phyloP scores from a whole-genome alignment of 2,797 vertebrate species.

The Xenopus petersii region DNA sequence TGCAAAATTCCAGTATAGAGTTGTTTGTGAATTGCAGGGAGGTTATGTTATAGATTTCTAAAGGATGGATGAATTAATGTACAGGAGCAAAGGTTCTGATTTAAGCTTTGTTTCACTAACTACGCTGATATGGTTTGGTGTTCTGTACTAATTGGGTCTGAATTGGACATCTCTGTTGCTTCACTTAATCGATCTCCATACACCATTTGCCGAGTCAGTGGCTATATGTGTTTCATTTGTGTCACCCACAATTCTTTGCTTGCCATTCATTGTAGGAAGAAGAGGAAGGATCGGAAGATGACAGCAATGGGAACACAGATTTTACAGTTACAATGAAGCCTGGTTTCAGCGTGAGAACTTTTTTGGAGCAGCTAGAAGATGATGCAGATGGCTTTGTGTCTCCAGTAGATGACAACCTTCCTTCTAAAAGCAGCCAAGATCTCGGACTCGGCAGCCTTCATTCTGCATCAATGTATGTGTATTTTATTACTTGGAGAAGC shows the following conservation, averaged over 20 bases:
- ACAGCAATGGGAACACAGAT: slow-evolving; percentile 72
- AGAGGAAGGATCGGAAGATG: slow-evolving; percentile 90
- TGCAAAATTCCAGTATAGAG: too few relatives aligned
- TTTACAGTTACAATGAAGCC: slow-evolving; percentile 72
- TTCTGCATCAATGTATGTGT: slow-evolving; percentile 83
- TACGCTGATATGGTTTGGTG: background rate
- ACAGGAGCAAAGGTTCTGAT: slow-evolving; percentile 3
- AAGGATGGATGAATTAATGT: too few relatives aligned
- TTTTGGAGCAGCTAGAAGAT: slow-evolving; percentile 88
- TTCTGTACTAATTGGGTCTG: slow-evolving; percentile 16
- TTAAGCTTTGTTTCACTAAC: slow-evolving; percentile 15
- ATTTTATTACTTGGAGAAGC: background rate
- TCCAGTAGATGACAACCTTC: slow-evolving; percentile 85
- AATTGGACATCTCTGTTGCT: background rate
- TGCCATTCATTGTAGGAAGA: slow-evolving; percentile 69
- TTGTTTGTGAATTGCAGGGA: too few relatives aligned
- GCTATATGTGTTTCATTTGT: background rate
- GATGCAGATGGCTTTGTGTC: slow-evolving; percentile 89
- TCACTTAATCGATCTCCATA: background rate
- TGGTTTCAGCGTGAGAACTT: slow-evolving; percentile 75
- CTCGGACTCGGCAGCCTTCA: slow-evolving; percentile 92
- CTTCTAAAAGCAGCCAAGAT: slow-evolving; percentile 80
- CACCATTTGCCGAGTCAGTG: background rate
- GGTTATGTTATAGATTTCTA: too few relatives aligned
- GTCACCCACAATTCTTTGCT: background rate